These are phyloP conservation scores for Steinernema carpocapsae DNA, from an alignment of 2,888 invertebrate genomes.

Conservation along the genomic window DNA sequence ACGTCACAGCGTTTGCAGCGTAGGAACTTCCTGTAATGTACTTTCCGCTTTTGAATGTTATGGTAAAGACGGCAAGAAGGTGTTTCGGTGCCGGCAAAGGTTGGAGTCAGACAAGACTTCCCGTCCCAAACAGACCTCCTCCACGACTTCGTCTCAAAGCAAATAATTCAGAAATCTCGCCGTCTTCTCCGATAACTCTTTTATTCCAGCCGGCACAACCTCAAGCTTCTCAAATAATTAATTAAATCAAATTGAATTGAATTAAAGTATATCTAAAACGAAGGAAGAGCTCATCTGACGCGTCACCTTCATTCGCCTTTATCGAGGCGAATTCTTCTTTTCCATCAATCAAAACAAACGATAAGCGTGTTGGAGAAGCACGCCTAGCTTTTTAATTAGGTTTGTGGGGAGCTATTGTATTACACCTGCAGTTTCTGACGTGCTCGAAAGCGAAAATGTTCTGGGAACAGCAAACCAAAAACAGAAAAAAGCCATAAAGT, in stretches of 20 bases:
- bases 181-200: not conserved
- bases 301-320: conserved; percentile 1
- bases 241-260: not conserved
- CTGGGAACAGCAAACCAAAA: no score
- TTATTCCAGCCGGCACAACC: not conserved
- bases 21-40: not conserved
- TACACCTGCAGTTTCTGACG: not conserved
- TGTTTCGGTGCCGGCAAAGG: not conserved
- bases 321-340: not conserved
- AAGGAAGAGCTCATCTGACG: not conserved
- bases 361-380: not conserved
- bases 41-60: not conserved
- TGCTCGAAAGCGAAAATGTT: no score
- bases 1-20: conserved; percentile 27
- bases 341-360: conserved; percentile 22
- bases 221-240: not conserved
- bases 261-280: no score
- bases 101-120: not conserved
- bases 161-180: not conserved
- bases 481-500: not conserved
- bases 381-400: not conserved
- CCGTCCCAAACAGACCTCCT: not conserved
- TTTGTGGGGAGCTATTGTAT: not conserved
- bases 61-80: not conserved
- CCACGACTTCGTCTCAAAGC: not conserved